phyloP scores from a whole-genome alignment of 2,113 vertebrate genomes.

The Scartelaos histophorus region DNA sequence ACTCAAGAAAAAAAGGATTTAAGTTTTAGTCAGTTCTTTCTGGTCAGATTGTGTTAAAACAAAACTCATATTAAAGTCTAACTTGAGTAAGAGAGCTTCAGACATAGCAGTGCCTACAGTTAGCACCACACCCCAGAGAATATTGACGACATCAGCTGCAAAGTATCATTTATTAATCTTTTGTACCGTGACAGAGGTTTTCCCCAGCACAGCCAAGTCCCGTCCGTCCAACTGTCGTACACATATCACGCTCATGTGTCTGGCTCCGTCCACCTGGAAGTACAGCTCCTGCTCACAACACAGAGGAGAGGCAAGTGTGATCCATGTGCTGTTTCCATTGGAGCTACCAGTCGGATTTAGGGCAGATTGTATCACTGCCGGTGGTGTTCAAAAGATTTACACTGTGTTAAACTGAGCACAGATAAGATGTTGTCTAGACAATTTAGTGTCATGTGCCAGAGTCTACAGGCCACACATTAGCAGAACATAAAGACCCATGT shows the following conservation, averaged over 20 bases:
- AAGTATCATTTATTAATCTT: background rate
- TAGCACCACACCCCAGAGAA: too few relatives aligned
- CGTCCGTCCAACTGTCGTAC: constrained; percentile 50
- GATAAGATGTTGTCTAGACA: constrained; percentile 54
- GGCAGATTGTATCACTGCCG: constrained; percentile 23
- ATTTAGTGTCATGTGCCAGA: background rate
- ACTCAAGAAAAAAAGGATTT: too few relatives aligned
- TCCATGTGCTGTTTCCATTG: background rate
- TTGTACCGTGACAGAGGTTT: constrained; percentile 58
- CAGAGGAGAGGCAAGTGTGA: background rate
- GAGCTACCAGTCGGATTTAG: constrained; percentile 18
- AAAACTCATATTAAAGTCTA: too few relatives aligned
- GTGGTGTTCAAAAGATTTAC: constrained; percentile 49
- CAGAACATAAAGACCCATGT: too few relatives aligned
- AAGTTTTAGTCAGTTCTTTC: too few relatives aligned
- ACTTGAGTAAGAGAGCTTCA: too few relatives aligned
- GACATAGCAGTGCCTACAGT: too few relatives aligned
- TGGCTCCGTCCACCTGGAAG: constrained; percentile 72
- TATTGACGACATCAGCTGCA: too few relatives aligned
- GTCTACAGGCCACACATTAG: background rate
- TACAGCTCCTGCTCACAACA: constrained; percentile 68
- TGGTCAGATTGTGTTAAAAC: too few relatives aligned
- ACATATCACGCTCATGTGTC: constrained; percentile 65
- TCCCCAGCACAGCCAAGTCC: constrained; percentile 59
- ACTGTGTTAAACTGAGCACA: background rate